Evolutionary conservation across 2,797 vertebrate genomes (phyloP).

Genomic region (Platalea minor): DNA sequence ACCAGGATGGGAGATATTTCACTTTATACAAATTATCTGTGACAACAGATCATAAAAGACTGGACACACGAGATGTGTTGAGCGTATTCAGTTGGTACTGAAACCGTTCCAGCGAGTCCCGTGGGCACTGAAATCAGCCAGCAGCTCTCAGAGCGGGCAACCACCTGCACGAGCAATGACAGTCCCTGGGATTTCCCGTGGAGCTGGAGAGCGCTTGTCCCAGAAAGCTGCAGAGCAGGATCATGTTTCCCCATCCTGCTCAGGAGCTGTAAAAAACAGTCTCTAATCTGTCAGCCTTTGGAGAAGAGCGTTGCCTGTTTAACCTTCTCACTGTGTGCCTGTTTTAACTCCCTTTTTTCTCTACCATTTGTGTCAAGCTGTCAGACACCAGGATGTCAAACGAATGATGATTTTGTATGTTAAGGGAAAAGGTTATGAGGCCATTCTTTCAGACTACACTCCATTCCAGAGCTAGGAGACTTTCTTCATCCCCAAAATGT

Average conservation of each 20-base stretch:
- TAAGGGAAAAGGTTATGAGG: slow-evolving; percentile 1
- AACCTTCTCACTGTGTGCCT: background rate
- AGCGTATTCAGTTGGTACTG: background rate
- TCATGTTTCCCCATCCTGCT: background rate
- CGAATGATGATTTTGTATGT: background rate
- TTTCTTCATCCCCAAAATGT: background rate
- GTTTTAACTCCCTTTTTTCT: background rate
- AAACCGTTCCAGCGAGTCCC: background rate
- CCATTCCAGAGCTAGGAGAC: background rate
- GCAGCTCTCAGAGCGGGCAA: background rate
- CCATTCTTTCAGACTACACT: background rate
- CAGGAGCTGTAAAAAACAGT: background rate
- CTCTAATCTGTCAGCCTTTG: background rate
- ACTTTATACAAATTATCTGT: background rate
- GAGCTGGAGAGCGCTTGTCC: background rate
- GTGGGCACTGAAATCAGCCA: background rate
- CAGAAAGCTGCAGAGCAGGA: slow-evolving; percentile 21
- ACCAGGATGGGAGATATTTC: background rate
- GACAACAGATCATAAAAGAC: background rate
- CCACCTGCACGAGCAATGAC: background rate
- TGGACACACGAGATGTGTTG: background rate
- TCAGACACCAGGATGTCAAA: slow-evolving; percentile 12
- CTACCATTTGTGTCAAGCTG: background rate
- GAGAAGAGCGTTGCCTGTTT: background rate
- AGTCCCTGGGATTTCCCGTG: background rate